phyloP scores from a whole-genome alignment of 2,888 invertebrate genomes.

The Lepidocyrtoides sp. region DNA sequence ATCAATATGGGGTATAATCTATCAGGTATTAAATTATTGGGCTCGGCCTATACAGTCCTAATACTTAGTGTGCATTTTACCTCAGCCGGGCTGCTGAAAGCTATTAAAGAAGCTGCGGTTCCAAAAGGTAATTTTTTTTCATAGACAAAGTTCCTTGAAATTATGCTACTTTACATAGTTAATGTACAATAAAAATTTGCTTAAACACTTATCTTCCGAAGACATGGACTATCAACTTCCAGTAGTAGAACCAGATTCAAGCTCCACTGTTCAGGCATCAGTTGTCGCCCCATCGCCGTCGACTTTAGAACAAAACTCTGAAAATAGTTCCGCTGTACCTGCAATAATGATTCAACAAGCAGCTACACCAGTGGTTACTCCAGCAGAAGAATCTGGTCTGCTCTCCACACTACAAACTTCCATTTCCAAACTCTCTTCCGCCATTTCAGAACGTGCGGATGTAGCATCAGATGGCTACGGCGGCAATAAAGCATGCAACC shows the following conservation, averaged over 20 bases:
- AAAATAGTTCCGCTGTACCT: not conserved
- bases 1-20: constrained; percentile 61
- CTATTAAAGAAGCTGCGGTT: constrained; percentile 72
- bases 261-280: not conserved
- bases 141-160: not conserved
- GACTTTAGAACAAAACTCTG: not conserved
- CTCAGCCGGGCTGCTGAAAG: constrained; percentile 72
- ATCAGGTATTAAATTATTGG: constrained; percentile 60
- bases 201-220: not conserved
- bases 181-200: not conserved
- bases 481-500: constrained; percentile 33
- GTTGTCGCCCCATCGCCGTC: not conserved
- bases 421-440: constrained; percentile 65
- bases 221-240: constrained; percentile 75
- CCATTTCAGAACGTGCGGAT: constrained; percentile 70
- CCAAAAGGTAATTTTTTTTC: constrained; percentile 65
- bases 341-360: not conserved
- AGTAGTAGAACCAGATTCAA: not conserved
- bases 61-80: constrained; percentile 73
- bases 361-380: constrained; percentile 5
- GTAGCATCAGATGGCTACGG: not conserved
- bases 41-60: constrained; percentile 57
- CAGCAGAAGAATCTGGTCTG: constrained; percentile 58
- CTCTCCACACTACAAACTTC: constrained; percentile 48
- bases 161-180: constrained; percentile 1